Evolutionary conservation across 2,888 invertebrate genomes (phyloP), one percentile per base, ranked within the genome.

Genomic region (Maniola hyperantus): DNA sequence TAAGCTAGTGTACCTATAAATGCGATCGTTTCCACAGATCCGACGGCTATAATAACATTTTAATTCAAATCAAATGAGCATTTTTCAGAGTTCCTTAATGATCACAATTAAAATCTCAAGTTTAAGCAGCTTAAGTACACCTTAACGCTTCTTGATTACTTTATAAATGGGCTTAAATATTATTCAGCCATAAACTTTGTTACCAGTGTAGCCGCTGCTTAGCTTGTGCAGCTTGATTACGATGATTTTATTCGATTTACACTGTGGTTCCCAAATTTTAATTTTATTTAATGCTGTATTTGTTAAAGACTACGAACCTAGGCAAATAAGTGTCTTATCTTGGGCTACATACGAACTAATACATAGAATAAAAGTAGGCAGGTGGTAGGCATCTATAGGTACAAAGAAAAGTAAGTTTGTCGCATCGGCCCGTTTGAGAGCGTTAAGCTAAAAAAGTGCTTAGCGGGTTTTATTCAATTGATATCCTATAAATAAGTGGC

Each of bases 171-270:
- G 20, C 36, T 5, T 39, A 50, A 57, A 36, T 55, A 26, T 65
- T 48, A 65, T 60, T 46, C 55, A 44, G n/a, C 46, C 33, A 66
- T 66, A 55, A 61, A 48, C 46, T 39, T 36, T 54, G 46, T 36
- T 36, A 58, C n/a, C 1, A n/a, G 8, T 13, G n/a, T 46, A 15
- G 11, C 36, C 36, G 44, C 10, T 26, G 33, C 60, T 54, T n/a
- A 13, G 54, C 53, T 34, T 54, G 46, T 34, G 44, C 44, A 13
- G 54, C 54, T 15, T 39, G 61, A 57, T 66, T 55, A 48, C 55
- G 48, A 55, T 48, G 34, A 61, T 66, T 66, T 66, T 55, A 61
- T 66, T 61, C 62, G 61, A 54, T 15, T 44, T 44, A 1, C 20
- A 48, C n/a, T 50, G 46, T 34, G 50, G 36, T 50, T 18, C 11